Percentiles rank a stretch among this genome's conserved stretches.
Evolutionary conservation across 2,113 vertebrate genomes (phyloP).

Genomic region (Chrysemys picta): DNA sequence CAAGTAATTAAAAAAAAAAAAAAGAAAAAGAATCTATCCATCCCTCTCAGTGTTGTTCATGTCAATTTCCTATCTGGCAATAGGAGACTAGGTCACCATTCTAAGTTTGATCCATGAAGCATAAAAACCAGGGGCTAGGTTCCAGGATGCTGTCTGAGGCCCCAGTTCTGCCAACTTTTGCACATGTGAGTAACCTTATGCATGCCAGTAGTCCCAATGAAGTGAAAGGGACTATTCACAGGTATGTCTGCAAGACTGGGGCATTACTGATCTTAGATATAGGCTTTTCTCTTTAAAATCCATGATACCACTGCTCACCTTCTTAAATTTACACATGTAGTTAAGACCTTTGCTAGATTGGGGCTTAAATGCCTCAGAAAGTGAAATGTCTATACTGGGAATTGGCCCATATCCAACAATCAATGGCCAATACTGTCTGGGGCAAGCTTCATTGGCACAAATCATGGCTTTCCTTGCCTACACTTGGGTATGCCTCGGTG

Average conservation of each 20-base stretch:
- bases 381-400: neutral
- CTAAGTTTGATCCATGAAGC: neutral
- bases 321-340: accelerated
- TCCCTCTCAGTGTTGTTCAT: neutral
- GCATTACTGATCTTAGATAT: neutral
- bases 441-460: neutral
- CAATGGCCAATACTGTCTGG: neutral
- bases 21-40: neutral
- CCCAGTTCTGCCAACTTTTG: neutral
- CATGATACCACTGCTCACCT: neutral
- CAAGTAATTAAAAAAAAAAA: neutral
- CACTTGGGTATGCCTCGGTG: neutral
- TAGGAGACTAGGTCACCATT: accelerated
- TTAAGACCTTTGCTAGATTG: neutral
- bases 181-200: neutral
- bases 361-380: neutral
- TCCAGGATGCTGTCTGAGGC: neutral
- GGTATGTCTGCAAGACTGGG: neutral
- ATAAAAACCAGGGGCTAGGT: neutral
- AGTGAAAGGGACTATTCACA: neutral
- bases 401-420: neutral
- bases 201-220: neutral
- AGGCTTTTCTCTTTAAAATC: neutral
- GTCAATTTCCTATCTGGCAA: neutral
- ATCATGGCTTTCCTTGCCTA: neutral